These are phyloP conservation scores for Hyles vespertilio DNA, from an alignment of 1,140 invertebrate genomes.

Conservation along the genomic window DNA sequence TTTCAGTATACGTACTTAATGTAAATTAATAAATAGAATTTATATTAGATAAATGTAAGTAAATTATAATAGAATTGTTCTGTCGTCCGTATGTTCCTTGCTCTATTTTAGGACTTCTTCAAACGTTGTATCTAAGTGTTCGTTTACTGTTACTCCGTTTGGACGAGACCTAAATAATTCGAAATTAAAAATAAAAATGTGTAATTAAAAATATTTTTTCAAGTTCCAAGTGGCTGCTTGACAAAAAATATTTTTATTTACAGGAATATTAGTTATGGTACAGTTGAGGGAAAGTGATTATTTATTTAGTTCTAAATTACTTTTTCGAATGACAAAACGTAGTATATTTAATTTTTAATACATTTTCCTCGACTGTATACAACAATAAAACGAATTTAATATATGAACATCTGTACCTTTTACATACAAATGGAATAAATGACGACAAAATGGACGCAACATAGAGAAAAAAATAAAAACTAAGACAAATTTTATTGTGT, in stretches of 20 bases:
- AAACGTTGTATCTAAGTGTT: slow-evolving; percentile 29
- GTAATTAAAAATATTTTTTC: slow-evolving; percentile 19
- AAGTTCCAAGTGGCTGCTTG: slow-evolving; percentile 11
- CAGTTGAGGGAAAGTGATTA: too few relatives aligned
- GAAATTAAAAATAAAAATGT: slow-evolving; percentile 7
- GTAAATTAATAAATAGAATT: slow-evolving; percentile 70
- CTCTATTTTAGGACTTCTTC: slow-evolving; percentile 46
- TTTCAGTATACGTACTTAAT: slow-evolving; percentile 76
- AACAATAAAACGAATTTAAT: too few relatives aligned
- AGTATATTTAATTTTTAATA: too few relatives aligned
- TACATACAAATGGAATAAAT: slow-evolving; percentile 8
- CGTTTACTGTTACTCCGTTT: slow-evolving; percentile 26
- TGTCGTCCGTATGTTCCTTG: slow-evolving; percentile 56
- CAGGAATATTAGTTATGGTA: too few relatives aligned
- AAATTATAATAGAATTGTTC: slow-evolving; percentile 68
- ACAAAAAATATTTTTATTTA: slow-evolving; percentile 18
- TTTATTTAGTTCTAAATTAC: too few relatives aligned
- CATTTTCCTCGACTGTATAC: too few relatives aligned
- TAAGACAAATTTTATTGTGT: slow-evolving; percentile 74
- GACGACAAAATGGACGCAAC: slow-evolving; percentile 52
- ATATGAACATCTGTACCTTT: too few relatives aligned
- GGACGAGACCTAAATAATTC: slow-evolving; percentile 38
- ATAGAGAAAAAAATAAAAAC: slow-evolving; percentile 51
- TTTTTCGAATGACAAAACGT: too few relatives aligned
- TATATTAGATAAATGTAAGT: slow-evolving; percentile 74